These are phyloP conservation scores for Gnatocerus cornutus DNA, from an alignment of 2,888 invertebrate genomes.

Conservation along the genomic window DNA sequence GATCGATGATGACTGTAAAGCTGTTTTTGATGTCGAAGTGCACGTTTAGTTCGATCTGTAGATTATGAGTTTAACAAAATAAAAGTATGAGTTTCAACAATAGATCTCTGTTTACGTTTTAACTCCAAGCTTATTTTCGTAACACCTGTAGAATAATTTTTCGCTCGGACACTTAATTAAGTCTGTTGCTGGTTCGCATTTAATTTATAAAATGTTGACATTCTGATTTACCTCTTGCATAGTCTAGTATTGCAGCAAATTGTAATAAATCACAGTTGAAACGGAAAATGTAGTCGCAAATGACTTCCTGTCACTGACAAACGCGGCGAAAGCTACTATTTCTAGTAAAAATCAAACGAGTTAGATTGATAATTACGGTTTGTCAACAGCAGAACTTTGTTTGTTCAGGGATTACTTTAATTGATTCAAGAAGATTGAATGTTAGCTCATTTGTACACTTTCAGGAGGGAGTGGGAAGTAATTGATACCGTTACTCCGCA, in stretches of 20 bases:
- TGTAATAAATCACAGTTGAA: constrained; percentile 27
- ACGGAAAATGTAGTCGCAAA: constrained; percentile 26
- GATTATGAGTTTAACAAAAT: too few relatives aligned
- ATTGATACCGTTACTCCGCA: constrained; percentile 6
- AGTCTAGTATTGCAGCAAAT: constrained; percentile 17
- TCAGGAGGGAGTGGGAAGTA: constrained; percentile 1
- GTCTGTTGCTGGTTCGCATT: constrained; percentile 39
- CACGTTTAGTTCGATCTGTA: too few relatives aligned
- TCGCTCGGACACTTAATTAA: too few relatives aligned
- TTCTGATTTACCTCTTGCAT: constrained; percentile 54
- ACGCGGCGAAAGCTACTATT: constrained; percentile 18
- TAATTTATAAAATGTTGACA: constrained; percentile 55
- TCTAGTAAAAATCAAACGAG: constrained; percentile 25
- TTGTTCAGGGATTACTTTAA: neutral
- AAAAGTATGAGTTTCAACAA: too few relatives aligned
- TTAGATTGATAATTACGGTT: neutral
- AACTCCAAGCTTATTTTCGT: too few relatives aligned
- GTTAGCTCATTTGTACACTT: neutral
- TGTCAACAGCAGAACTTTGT: constrained; percentile 1
- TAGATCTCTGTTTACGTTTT: too few relatives aligned
- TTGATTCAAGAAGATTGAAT: neutral
- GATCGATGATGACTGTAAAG: too few relatives aligned
- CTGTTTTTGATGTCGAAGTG: too few relatives aligned
- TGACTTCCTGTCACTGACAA: constrained; percentile 29
- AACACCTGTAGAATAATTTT: too few relatives aligned